A percentile compares a stretch with the other conserved stretches of the same genome.
These are phyloP conservation scores for Ptychadena robeensis DNA, from an alignment of 2,797 vertebrate species.

Conservation along the genomic window DNA sequence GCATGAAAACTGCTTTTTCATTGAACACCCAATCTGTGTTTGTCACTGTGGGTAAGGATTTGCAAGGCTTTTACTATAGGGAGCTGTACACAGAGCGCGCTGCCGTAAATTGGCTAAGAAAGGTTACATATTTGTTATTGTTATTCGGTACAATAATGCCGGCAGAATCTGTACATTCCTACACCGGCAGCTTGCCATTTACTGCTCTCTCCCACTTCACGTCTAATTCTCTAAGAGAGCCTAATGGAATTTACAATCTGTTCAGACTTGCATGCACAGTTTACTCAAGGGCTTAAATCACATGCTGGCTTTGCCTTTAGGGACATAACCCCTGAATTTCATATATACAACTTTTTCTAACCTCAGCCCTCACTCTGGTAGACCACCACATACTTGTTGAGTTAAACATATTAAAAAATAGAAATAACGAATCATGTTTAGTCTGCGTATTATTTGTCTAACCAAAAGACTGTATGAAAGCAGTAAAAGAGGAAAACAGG, in stretches of 20 bases:
- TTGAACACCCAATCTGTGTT: not conserved
- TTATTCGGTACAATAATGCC: not conserved
- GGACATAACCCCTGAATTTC: constrained; percentile 14
- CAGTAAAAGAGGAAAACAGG: too few relatives aligned
- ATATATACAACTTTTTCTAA: not conserved
- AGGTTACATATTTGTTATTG: constrained; percentile 15
- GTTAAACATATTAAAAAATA: too few relatives aligned
- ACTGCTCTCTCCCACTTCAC: not conserved
- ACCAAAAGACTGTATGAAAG: too few relatives aligned
- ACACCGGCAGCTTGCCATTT: not conserved
- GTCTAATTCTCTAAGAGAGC: constrained; percentile 7
- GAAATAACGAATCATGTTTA: too few relatives aligned
- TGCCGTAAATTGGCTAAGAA: not conserved
- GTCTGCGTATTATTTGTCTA: too few relatives aligned
- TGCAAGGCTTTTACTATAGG: not conserved
- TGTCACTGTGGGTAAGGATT: not conserved
- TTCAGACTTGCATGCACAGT: constrained; percentile 36
- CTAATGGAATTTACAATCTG: constrained; percentile 49
- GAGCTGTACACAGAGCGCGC: not conserved
- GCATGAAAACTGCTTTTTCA: not conserved
- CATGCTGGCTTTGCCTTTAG: constrained; percentile 17
- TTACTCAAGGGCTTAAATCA: constrained; percentile 39
- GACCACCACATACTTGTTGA: not conserved
- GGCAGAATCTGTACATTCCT: constrained; percentile 17
- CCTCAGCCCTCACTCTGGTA: too few relatives aligned